Percentiles rank a stretch among this genome's conserved stretches.
phyloP scores from a whole-genome alignment of 2,113 vertebrate genomes.

The Channa argus region DNA sequence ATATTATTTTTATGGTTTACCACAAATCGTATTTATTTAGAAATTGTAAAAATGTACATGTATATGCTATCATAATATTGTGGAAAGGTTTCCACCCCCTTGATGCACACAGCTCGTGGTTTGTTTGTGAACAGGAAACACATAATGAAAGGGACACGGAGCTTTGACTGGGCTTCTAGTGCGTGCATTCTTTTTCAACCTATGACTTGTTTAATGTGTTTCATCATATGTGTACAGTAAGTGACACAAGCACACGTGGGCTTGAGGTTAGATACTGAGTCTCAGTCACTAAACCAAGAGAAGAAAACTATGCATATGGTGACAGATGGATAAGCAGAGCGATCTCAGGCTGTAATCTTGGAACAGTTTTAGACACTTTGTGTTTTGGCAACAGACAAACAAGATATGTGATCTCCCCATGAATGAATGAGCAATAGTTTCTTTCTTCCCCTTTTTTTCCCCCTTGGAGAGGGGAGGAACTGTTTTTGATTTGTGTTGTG shows the following conservation, averaged over 20 bases:
- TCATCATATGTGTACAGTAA: neutral
- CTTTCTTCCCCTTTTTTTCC: conserved; percentile 32
- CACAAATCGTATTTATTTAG: too few relatives aligned
- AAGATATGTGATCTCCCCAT: conserved; percentile 76
- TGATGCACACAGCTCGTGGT: too few relatives aligned
- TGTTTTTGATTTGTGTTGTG: conserved; percentile 76
- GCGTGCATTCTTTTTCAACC: conserved; percentile 53
- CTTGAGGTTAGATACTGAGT: conserved; percentile 69
- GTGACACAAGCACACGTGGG: conserved; percentile 52
- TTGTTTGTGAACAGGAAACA: too few relatives aligned
- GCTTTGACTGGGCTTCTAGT: conserved; percentile 49
- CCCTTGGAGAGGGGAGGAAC: conserved; percentile 58
- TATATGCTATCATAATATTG: too few relatives aligned
- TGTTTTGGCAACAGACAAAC: conserved; percentile 83
- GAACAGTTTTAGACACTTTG: conserved; percentile 73
- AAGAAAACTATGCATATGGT: conserved; percentile 69
- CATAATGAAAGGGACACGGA: neutral
- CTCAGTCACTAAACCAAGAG: conserved; percentile 75
- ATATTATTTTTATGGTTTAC: too few relatives aligned
- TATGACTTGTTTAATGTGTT: conserved; percentile 23
- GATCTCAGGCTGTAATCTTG: conserved; percentile 74
- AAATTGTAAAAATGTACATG: too few relatives aligned
- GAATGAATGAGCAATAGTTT: conserved; percentile 72
- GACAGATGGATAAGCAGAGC: conserved; percentile 76
- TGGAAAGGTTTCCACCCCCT: too few relatives aligned